A percentile compares a stretch with the other conserved stretches of the same genome.
phyloP scores from a whole-genome alignment of 2,888 invertebrate species.

The Platerodrilus igneus region DNA sequence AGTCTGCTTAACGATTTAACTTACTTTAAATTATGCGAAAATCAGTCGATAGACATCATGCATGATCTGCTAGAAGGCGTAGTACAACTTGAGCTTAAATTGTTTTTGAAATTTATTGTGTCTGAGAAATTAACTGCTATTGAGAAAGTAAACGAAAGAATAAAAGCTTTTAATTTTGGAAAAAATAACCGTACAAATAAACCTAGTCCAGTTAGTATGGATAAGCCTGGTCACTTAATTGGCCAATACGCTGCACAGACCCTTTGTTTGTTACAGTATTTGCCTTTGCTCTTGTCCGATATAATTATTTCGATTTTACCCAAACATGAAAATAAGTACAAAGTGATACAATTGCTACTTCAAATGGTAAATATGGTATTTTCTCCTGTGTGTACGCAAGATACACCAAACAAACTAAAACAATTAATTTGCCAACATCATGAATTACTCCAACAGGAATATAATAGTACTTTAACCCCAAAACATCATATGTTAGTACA shows the following conservation, averaged over 20 bases:
- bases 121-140: conserved; percentile 6
- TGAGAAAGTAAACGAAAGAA: conserved; percentile 11
- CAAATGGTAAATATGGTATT: conserved; percentile 9
- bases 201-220: conserved; percentile 16
- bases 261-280: conserved; percentile 14
- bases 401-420: conserved; percentile 5
- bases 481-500: conserved; percentile 17
- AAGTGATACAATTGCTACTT: conserved; percentile 4
- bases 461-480: conserved; percentile 10
- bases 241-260: conserved; percentile 18
- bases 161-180: conserved; percentile 15
- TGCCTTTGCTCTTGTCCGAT: conserved; percentile 16
- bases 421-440: conserved; percentile 11
- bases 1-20: conserved; percentile 22
- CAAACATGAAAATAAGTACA: conserved; percentile 4
- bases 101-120: conserved; percentile 12
- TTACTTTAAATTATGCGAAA: conserved; percentile 24
- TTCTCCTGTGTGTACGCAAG: conserved; percentile 8
- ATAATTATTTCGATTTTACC: conserved; percentile 2
- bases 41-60: conserved; percentile 25
- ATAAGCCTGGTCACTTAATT: conserved; percentile 14
- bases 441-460: conserved; percentile 10
- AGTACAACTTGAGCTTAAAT: conserved; percentile 20
- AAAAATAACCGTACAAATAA: conserved; percentile 9
- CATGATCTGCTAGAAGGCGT: conserved; percentile 29